Base-by-base conservation (phyloP, 2,797 vertebrate species). In the Notolepis coatsorum region DNA sequence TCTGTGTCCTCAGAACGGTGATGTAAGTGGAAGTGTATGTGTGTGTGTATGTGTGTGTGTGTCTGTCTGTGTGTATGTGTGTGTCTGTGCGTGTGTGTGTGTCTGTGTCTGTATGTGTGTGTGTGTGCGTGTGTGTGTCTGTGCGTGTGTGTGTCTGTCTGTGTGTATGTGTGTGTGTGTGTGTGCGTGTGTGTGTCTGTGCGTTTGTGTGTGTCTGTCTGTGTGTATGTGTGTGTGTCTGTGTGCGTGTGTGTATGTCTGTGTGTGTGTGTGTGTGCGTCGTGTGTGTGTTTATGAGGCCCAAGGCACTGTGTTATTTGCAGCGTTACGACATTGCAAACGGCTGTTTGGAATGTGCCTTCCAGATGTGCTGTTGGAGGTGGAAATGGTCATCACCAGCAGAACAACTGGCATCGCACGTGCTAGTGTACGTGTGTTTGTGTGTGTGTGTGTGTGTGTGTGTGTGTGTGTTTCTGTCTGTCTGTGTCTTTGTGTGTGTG, bases 311-410 rank as follows among this genome's bases (percentile, higher is more conserved):
- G 59, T 71, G 73, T 81, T 77, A 82, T 86, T 81, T 82, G 70
- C 73, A 71, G 42, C 13, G 47, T 82, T 65, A 73, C 60, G 59
- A 55, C 75, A 63, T 72, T 80, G 48, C 67, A 79, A 81, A 79
- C 42, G 56, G 53, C 61, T 65, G 63, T 52, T 71, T 74, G 86
- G 86, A 92, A 92, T 90, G 88, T 59, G 62, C 71, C 64, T 88
- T 90, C 91, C 91, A 92, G 89, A 91, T 91, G 91, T 93, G 84
- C 63, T 48, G 60, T 54, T 48, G 64, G 56, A 56, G 81, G 59
- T 71, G 62, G 77, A 87, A 82, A 79, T 81, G 82, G 68, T 81
- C 73, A 65, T 60, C 61, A 73, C 67, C 73, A n/a, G 50, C 24
- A 68, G 21, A 28, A 61, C 60, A 25, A 28, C 28, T 46, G 13